Evolutionary conservation across 2,113 vertebrate species (phyloP), one percentile per base, ranked within the genome.

Genomic region (Salvator merianae): DNA sequence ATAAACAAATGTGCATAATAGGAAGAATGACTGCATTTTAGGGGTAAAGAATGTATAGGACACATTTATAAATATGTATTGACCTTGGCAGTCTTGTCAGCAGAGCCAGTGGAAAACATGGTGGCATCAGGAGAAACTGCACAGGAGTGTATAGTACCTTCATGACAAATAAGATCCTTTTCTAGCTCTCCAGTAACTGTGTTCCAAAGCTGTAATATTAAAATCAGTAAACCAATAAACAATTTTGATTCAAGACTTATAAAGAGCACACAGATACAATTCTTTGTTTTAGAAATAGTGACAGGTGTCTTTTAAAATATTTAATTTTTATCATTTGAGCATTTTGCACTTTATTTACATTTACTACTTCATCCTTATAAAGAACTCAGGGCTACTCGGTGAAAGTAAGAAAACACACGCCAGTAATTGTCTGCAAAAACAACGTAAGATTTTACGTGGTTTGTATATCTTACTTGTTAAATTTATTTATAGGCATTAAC

Each of bases 41-140:
- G 7, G 40, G 50, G 77, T 13, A 91, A 69, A 83, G 7, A 74
- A 10, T 16, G 4, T 87, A 20, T 16, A 20, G 55, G 55, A 59
- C 53, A 72, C 40, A 55, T 86, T 79, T 82, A 5, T 81, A 83
- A 0, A 69, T 30, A 86, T n/a, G 90, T 16, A 83, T 89, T 70
- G 87, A 99, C 99, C 98, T 99, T 99, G 79, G 97, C 98, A 18
- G 96, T 98, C 91, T 96, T 98, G 94, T 99, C 98, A 86, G 97
- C 97, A 91, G 98, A 99, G 79, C 96, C 92, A 93, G 98, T 98
- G 86, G 96, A 95, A 92, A 98, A 98, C 84, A 96, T 96, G 69
- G 86, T 92, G 65, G 94, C 92, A 85, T 98, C 96, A 16, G 96
- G 94, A 73, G 97, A 98, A 93, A 98, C 80, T 75, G 97, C 97